Base-by-base conservation (phyloP, 2,888 invertebrate genomes). In the Latrodectus elegans region DNA sequence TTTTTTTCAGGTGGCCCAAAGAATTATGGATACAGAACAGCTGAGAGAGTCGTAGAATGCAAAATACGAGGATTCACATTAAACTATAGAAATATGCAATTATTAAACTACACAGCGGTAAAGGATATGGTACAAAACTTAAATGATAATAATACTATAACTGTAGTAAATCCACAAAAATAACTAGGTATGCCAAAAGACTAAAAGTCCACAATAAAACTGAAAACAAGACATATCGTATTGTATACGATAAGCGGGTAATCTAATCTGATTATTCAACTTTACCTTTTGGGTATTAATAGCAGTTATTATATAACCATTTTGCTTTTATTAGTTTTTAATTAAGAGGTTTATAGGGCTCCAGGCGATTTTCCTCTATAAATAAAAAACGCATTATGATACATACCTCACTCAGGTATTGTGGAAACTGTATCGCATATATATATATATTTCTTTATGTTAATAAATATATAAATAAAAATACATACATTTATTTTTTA, bases 1-100 rank as follows among this genome's bases (percentile, higher is more conserved):
- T 26, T 8, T 70, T n/a, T 70, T 26, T 70, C 38, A 70, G 70
- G 70, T 12, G 70, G 70, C 8, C 26, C 70, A 22, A 70, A 70
- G 9, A 70, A 70, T 38, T 70, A 70, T 26, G 70, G 26, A 14
- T 70, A 22, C 38, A 12, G 8, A 14, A 70, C 70, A 9, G 15
- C 17, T 6, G 38, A 15, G 10, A 38, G 70, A 14, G 38, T 38
- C 22, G 38, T 12, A 0, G 8, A 38, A 9, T 71, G 70, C 0
- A 49, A 38, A 15, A 12, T 38, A 8, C 8, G 49, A 12, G 78
- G 78, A 1, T 53, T 52, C 12, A 53, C 53, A 15, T 9, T 78
- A 1, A 78, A 70, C 53, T 68, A 55, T 15, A 78, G 38, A 26
- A 70, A 78, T 67, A 26, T 17, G 4, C 52, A 67, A 51, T 38